A percentile compares a stretch with the other conserved stretches of the same genome.
Conservation (phyloP, 1,140 invertebrate genomes). For the Maconellicoccus hirsutus region DNA sequence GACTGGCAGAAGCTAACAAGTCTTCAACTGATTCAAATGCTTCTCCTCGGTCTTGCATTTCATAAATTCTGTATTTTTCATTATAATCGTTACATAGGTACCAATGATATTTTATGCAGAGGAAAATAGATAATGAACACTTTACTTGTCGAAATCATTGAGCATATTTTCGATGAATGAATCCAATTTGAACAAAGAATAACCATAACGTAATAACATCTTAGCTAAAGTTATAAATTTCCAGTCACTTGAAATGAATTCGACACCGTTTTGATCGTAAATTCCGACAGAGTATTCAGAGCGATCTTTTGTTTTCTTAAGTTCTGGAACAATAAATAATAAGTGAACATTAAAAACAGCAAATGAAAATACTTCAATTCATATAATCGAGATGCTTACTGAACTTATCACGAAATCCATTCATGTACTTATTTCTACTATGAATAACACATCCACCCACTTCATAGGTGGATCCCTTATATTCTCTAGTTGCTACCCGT, state of each 20-base stretch:
- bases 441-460: constrained; percentile 44
- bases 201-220: constrained; percentile 41
- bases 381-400: constrained; percentile 33
- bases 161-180: constrained; percentile 35
- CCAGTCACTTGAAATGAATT: constrained; percentile 38
- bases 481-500: constrained; percentile 36
- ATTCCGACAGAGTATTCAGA: constrained; percentile 33
- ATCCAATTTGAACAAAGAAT: constrained; percentile 34
- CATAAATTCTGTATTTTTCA: constrained; percentile 36
- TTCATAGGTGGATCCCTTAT: constrained; percentile 40
- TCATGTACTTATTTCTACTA: constrained; percentile 41
- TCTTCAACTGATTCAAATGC: constrained; percentile 35
- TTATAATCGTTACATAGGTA: background rate
- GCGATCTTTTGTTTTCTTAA: constrained; percentile 28
- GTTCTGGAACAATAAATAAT: constrained; percentile 28
- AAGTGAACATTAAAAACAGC: background rate
- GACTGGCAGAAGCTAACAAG: constrained; percentile 24
- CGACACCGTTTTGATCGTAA: constrained; percentile 37
- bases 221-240: constrained; percentile 35
- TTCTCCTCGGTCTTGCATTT: constrained; percentile 37
- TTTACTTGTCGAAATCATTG: constrained; percentile 35
- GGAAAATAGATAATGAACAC: no score
- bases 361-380: background rate
- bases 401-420: constrained; percentile 37
- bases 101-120: no score